A percentile compares a stretch with the other conserved stretches of the same genome.
phyloP scores from a whole-genome alignment of 37 sponge, comb jelly and placozoan genomes.

The Oopsacas minuta region DNA sequence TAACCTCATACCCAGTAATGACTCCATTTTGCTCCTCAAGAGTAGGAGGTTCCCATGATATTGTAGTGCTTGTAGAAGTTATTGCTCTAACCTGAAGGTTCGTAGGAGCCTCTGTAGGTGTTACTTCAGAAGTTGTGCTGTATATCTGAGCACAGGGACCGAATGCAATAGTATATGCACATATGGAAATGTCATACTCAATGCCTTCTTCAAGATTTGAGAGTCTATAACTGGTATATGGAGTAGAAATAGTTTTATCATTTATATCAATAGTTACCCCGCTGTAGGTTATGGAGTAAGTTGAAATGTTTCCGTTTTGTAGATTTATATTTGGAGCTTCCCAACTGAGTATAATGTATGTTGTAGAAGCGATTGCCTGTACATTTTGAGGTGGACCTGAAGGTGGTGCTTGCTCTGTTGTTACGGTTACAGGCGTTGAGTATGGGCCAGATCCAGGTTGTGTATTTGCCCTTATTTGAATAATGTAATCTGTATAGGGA shows the following conservation, averaged over 20 bases:
- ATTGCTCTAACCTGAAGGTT: not conserved
- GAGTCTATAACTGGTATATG: not conserved
- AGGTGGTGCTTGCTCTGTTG: not conserved
- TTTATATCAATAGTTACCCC: not conserved
- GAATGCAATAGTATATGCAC: not conserved
- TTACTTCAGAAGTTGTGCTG: not conserved
- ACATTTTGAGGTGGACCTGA: not conserved
- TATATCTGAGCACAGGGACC: not conserved
- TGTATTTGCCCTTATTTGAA: not conserved
- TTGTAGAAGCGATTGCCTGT: not conserved
- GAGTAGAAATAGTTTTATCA: not conserved
- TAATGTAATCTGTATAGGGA: not conserved
- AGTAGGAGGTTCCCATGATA: conserved; percentile 22
- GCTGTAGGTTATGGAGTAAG: not conserved
- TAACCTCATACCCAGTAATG: conserved; percentile 15
- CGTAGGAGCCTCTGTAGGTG: not conserved
- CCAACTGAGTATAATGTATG: not conserved
- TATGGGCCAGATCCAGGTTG: not conserved
- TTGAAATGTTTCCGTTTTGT: not conserved
- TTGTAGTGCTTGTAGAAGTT: not conserved
- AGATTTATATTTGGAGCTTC: not conserved
- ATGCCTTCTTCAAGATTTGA: not conserved
- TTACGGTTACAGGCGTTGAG: not conserved
- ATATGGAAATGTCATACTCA: not conserved
- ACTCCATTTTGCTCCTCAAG: conserved; percentile 20